A percentile compares a stretch with the other conserved stretches of the same genome.
Conservation (phyloP, 2,113 vertebrate species). For the Panurus biarmicus region DNA sequence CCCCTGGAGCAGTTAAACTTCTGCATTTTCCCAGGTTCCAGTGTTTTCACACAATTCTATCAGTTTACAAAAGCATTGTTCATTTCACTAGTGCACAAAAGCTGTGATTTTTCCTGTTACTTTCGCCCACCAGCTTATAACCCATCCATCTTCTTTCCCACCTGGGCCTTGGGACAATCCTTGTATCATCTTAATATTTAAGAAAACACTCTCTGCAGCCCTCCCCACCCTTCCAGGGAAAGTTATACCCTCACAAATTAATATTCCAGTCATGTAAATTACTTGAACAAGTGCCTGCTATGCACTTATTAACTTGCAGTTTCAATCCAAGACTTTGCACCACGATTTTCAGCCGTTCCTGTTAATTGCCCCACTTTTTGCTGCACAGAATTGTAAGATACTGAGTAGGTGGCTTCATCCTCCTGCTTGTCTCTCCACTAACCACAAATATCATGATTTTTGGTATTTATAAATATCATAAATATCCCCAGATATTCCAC, state of each 20-base stretch:
- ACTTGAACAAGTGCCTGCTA: slow-evolving; percentile 34
- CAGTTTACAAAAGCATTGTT: neutral
- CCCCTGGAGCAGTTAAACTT: neutral
- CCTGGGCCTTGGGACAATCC: neutral
- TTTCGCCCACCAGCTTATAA: neutral
- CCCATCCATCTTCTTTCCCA: neutral
- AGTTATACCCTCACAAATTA: neutral
- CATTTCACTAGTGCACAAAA: neutral
- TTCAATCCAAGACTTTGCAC: neutral
- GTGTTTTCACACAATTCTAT: neutral
- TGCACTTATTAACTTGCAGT: slow-evolving; percentile 49
- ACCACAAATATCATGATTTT: neutral
- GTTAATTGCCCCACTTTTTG: neutral
- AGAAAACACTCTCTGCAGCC: neutral
- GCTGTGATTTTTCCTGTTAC: neutral
- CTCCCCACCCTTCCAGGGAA: neutral
- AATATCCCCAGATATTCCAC: neutral
- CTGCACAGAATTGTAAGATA: neutral
- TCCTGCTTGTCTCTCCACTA: neutral
- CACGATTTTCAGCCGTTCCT: neutral
- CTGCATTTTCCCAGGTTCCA: neutral
- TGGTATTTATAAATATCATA: neutral
- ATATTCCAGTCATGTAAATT: slow-evolving; percentile 36
- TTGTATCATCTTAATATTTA: neutral
- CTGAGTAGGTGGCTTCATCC: neutral